phyloP scores from a whole-genome alignment of 1,140 invertebrate species.

The Armadillidium nasatum region DNA sequence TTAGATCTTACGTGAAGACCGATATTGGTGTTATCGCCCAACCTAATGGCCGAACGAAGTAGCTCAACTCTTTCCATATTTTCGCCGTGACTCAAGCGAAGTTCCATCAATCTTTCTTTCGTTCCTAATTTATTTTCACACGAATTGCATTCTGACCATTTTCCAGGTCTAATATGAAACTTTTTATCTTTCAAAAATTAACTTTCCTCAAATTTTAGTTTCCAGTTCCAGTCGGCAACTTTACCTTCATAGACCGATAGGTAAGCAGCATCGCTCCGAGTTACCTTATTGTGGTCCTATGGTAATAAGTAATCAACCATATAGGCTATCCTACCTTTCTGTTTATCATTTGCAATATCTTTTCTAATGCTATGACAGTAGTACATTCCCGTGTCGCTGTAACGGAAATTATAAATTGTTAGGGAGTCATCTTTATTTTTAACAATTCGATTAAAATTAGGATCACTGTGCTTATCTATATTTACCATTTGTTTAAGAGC shows the following conservation, averaged over 20 bases:
- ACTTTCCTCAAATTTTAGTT: neutral
- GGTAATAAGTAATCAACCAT: neutral
- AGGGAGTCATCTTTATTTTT: constrained; percentile 4
- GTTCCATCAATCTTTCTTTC: neutral
- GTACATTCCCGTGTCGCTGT: neutral
- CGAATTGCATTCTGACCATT: neutral
- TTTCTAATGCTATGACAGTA: neutral
- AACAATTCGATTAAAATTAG: neutral
- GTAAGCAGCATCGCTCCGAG: neutral
- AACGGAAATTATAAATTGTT: neutral
- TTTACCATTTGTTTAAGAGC: neutral
- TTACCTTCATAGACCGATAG: neutral
- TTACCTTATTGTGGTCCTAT: neutral
- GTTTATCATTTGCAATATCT: neutral
- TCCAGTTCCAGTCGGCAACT: neutral
- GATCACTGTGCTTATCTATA: neutral
- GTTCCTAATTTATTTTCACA: constrained; percentile 2
- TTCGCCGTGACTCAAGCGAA: neutral
- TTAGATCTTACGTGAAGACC: neutral
- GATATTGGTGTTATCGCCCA: neutral
- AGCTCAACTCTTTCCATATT: neutral
- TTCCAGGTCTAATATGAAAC: neutral
- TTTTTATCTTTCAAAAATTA: neutral
- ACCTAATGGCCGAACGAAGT: neutral
- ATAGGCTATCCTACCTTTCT: neutral